Evolutionary conservation across 37 sponge, comb jelly and placozoan genomes (phyloP).

Genomic region (Diacarnus erythraeanus): DNA sequence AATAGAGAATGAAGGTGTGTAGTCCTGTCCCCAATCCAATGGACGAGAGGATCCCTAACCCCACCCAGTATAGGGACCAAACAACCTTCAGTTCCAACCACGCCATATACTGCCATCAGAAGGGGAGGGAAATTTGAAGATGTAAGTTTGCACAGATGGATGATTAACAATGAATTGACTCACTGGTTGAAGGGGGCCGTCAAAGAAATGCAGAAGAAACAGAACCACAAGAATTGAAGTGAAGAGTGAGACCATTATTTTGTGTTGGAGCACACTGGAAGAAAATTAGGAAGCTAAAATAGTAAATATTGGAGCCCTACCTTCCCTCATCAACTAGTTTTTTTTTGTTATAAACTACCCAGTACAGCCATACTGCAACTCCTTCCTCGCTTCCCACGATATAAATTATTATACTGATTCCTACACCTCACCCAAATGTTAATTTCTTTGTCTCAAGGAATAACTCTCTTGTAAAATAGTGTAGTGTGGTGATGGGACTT

Average conservation of each 20-base stretch:
- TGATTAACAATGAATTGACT: not conserved
- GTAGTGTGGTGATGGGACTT: conserved; percentile 70
- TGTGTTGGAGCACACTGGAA: conserved; percentile 64
- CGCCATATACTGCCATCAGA: conserved; percentile 47
- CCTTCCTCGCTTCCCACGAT: no score
- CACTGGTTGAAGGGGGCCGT: conserved; percentile 82
- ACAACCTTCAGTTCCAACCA: conserved; percentile 39
- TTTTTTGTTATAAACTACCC: no score
- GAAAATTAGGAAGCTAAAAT: not conserved
- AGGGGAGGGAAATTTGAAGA: not conserved
- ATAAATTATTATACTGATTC: not conserved
- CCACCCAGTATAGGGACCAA: conserved; percentile 95
- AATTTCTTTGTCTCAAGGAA: conserved; percentile 44
- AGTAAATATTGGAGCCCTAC: no score
- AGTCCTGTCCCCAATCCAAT: conserved; percentile 97
- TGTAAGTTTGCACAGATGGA: not conserved
- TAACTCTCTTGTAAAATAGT: conserved; percentile 76
- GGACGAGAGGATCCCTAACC: conserved; percentile 93
- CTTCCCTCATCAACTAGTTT: no score
- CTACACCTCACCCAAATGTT: conserved; percentile 34
- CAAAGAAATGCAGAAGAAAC: conserved; percentile 39
- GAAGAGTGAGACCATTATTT: conserved; percentile 35
- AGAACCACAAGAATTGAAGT: conserved; percentile 8
- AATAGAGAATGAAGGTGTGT: conserved; percentile 96
- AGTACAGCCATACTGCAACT: no score